A percentile compares a stretch with the other conserved stretches of the same genome.
Conservation (phyloP, 2,113 vertebrate species). For the Pomatorhinus ruficollis region DNA sequence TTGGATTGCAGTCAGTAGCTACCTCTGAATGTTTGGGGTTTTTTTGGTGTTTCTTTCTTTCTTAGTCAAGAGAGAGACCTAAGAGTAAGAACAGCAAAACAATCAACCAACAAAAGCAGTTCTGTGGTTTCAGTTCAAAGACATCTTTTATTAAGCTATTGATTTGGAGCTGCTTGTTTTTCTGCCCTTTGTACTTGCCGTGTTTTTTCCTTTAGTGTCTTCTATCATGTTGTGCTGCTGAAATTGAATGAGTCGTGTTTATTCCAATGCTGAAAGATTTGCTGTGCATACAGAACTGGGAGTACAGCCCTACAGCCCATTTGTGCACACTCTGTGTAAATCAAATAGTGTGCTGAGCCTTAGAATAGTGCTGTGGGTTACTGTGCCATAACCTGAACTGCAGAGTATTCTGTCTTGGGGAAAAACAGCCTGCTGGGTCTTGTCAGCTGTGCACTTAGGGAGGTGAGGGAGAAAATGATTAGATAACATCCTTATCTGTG, state of each 20-base stretch:
- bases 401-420: background rate
- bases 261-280: background rate
- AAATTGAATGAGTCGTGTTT: background rate
- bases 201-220: background rate
- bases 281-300: background rate
- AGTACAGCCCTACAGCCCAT: background rate
- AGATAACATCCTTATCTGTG: background rate
- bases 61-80: background rate
- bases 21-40: background rate
- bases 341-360: background rate
- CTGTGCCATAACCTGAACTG: background rate
- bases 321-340: background rate
- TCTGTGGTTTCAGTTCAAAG: background rate
- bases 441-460: background rate
- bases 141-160: background rate
- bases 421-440: background rate
- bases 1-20: background rate
- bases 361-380: background rate
- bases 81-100: background rate
- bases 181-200: background rate
- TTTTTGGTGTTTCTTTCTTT: background rate
- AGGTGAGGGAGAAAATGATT: slow-evolving; percentile 24
- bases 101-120: background rate
- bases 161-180: background rate
- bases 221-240: background rate